Evolutionary conservation across 2,113 vertebrate species (phyloP).

Genomic region (Gobiocypris rarus): DNA sequence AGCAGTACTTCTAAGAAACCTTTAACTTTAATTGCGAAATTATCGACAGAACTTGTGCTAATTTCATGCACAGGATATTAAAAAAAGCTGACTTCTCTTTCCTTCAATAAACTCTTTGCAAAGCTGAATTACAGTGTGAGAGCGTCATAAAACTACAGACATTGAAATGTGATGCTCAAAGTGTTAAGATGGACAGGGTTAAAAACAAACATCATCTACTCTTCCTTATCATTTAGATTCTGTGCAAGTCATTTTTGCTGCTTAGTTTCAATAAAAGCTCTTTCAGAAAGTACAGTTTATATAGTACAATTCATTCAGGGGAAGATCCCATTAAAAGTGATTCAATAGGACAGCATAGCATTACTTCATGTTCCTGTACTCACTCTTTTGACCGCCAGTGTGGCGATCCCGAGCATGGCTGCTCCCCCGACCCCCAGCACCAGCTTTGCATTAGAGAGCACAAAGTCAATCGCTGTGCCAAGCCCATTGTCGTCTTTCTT

Average conservation of each 20-base stretch:
- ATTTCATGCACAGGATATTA: too few species aligned
- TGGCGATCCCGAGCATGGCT: conserved; percentile 96
- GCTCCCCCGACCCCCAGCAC: conserved; percentile 97
- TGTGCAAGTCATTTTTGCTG: not conserved
- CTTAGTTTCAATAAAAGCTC: not conserved
- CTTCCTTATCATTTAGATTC: not conserved
- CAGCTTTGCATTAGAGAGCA: conserved; percentile 95
- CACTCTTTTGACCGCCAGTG: conserved; percentile 93
- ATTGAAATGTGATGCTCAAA: not conserved
- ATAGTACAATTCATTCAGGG: not conserved
- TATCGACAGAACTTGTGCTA: not conserved
- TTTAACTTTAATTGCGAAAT: not conserved
- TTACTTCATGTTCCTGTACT: conserved; percentile 54
- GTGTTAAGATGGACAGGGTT: not conserved
- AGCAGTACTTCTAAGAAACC: not conserved
- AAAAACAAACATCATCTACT: not conserved
- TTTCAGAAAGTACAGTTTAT: not conserved
- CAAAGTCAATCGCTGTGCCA: conserved; percentile 92
- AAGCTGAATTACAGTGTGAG: not conserved
- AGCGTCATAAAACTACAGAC: not conserved
- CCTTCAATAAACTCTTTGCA: not conserved
- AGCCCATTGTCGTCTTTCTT: conserved; percentile 97
- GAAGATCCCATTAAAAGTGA: not conserved
- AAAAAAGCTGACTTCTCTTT: not conserved
- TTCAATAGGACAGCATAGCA: not conserved